Base-by-base conservation (phyloP, 2,888 invertebrate species). In the Heteromyza rotundicornis region DNA sequence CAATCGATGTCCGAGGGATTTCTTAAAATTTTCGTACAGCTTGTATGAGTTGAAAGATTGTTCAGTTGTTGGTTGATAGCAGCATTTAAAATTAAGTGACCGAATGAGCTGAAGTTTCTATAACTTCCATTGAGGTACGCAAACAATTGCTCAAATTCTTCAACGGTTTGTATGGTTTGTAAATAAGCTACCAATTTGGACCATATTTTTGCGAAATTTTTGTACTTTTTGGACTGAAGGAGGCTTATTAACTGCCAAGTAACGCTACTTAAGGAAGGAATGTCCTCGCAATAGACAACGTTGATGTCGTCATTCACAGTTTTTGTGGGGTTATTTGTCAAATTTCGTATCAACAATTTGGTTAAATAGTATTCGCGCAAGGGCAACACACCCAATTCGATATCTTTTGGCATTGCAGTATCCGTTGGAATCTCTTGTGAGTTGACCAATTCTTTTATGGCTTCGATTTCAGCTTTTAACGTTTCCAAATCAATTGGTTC, bases 341-440 rank as follows among this genome's bases (percentile, higher is more conserved):
- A n/a, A 36, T 20, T 20, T 19, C 70, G 64, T 1, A 67, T 67
- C 1, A 76, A 47, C 2, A 69, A 71, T 51, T 79, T 79, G 0
- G 65, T 61, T 55, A 80, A 65, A 51, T 72, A 80, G 54, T 72
- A 78, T 51, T 81, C 81, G 0, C 74, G 71, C 27, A 81, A 16
- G 2, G 73, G 57, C 24, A 70, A 20, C 54, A 70, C 60, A 17
- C 63, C 63, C 8, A 74, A 54, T 24, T 73, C 68, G 19, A 67
- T 63, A 22, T 68, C 69, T 19, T 65, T 65, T 5, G 64, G 65
- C 27, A 61, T 59, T 8, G 23, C 2, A 8, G 32, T 52, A 0
- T 20, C 52, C 7, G 53, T 24, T 10, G 64, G 24, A 12, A 62
- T 61, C 2, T 65, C 64, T 1, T 62, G 47, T 17, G 63, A 20